Percentiles rank a stretch among this genome's conserved stretches.
phyloP scores from a whole-genome alignment of 2,888 invertebrate species.

The Plutella xylostella region DNA sequence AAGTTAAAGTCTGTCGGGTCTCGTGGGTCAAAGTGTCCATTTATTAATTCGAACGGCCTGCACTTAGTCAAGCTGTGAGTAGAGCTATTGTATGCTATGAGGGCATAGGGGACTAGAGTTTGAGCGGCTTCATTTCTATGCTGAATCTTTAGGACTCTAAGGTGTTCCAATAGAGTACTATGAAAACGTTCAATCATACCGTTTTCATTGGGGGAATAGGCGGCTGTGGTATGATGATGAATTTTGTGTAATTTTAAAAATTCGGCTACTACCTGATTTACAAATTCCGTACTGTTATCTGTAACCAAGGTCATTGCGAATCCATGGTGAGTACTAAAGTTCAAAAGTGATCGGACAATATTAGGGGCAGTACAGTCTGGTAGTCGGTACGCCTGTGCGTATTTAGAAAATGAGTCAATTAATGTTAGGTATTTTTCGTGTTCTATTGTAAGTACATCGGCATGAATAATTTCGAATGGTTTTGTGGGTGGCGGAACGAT shows the following conservation, averaged over 20 bases:
- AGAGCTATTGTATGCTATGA: constrained; percentile 3
- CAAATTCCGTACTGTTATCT: constrained; percentile 3
- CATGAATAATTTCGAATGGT: constrained; percentile 16
- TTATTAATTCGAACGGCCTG: neutral
- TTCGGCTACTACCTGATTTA: neutral
- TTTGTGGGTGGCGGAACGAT: no score
- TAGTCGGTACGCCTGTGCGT: neutral
- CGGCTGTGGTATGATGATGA: neutral
- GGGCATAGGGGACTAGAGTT: constrained; percentile 2
- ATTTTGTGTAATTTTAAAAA: neutral
- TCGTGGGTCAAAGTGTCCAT: constrained; percentile 7
- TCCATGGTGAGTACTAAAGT: neutral
- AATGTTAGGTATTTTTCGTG: neutral
- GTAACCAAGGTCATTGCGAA: neutral
- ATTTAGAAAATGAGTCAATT: neutral
- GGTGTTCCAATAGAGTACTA: neutral
- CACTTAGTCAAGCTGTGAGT: constrained; percentile 3
- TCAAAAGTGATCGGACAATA: neutral
- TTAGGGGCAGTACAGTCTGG: neutral
- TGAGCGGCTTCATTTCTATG: neutral
- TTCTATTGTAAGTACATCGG: constrained; percentile 5
- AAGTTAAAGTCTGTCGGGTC: neutral
- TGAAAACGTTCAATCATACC: constrained; percentile 4
- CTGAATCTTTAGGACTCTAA: neutral
- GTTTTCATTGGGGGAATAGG: constrained; percentile 1